Base-by-base conservation (phyloP, 2,797 vertebrate species). In the Hydrophis major region DNA sequence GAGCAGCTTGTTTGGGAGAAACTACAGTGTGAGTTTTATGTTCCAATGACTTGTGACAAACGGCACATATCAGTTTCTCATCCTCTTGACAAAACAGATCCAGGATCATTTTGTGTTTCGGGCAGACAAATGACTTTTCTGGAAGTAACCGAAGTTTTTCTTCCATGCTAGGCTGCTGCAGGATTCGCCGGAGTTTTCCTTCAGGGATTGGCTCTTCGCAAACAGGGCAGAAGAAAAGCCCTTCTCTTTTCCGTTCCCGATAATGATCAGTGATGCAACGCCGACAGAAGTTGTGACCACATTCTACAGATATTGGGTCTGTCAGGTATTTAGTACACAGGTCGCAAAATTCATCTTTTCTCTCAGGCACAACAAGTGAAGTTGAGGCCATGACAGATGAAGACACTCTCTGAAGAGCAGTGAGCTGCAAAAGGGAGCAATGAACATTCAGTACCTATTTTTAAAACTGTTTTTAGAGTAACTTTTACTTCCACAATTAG, bases 81-180 rank as follows among this genome's bases (percentile, higher is more conserved):
- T 97, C 96, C 1, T 93, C 74, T 86, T 94, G 91, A 11, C 97
- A 97, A 93, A 96, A 97, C 0, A 97, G 94, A 10, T 97, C 95
- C 22, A 97, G 90, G 0, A 22, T 87, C 56, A 95, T 83, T 0
- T 91, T 60, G 3, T 89, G 90, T 97, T 96, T 57, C 2, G 60
- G 13, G 0, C 6, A 50, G 94, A 97, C 0, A 60, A n/a, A 63
- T 7, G 1, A 11, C 87, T 90, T 16, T 61, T 0, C 27, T 0
- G 90, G 95, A 22, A 96, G 32, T 2, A 90, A 74, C 16, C 93
- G 90, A 5, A 95, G 93, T 0, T 95, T 37, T 6, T 93, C 87
- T 3, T 97, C 94, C 3, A 96, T 55, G 3, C 89, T 78, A 0
- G 95, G 95, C 94, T 97, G 91, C 88, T 96, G 94, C 1, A 95